Percentiles rank a stretch among this genome's conserved stretches.
phyloP scores from a whole-genome alignment of 2,888 invertebrate genomes.

The Rhaphigaster nebulosa region DNA sequence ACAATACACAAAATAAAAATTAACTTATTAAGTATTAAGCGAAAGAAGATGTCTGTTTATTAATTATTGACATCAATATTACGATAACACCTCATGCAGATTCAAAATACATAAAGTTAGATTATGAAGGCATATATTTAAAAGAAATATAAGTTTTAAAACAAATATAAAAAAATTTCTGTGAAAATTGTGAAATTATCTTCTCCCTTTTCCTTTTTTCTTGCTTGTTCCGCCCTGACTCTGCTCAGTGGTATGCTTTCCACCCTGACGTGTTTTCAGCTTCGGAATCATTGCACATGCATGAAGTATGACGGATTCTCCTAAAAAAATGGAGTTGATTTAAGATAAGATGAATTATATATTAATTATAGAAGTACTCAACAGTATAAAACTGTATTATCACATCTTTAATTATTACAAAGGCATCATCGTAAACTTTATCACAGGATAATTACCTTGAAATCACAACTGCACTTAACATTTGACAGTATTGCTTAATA shows the following conservation, averaged over 20 bases:
- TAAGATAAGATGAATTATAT: not conserved
- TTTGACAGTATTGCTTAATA: no score
- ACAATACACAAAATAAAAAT: no score
- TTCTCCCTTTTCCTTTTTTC: conserved; percentile 70
- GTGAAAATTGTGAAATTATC: conserved; percentile 66
- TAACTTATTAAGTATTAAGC: not conserved
- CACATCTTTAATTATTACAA: no score
- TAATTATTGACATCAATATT: not conserved
- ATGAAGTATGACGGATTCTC: conserved; percentile 83
- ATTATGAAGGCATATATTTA: not conserved
- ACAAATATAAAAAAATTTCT: conserved; percentile 5
- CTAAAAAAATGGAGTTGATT: conserved; percentile 66
- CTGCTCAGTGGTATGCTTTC: conserved; percentile 68
- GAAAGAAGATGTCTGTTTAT: not conserved
- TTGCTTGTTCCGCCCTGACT: conserved; percentile 67
- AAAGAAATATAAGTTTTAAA: conserved; percentile 30
- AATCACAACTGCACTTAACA: no score
- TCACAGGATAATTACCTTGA: no score
- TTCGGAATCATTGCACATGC: conserved; percentile 91
- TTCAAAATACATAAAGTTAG: not conserved
- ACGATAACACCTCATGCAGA: not conserved
- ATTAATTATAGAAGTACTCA: not conserved
- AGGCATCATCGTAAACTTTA: no score
- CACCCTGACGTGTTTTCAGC: conserved; percentile 83
- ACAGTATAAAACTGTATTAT: not conserved